Base-by-base conservation (phyloP, 2,888 invertebrate species). In the Marasmarcha lunaedactyla region DNA sequence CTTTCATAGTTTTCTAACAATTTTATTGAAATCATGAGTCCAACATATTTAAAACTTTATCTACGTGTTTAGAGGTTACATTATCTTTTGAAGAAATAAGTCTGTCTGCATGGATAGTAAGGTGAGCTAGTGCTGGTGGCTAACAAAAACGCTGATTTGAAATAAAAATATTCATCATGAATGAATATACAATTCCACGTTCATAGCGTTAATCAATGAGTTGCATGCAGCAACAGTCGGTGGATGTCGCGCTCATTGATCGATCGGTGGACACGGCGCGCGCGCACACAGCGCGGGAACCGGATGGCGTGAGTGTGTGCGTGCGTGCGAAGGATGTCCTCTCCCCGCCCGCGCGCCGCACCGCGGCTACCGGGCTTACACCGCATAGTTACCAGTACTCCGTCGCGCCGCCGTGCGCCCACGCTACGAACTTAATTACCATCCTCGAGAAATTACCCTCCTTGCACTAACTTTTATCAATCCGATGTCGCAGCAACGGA, bases 191-290 rank as follows among this genome's bases (percentile, higher is more conserved):
- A 79, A 81, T 78, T 79, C 72, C 71, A 74, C 77, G 79, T 76
- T 76, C 78, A 77, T 79, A 78, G 73, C 74, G 76, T 79, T 77
- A 81, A 83, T 83, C 79, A 83, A 83, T 83, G 81, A 79, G 72
- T 79, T 73, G 78, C 77, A 81, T 77, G 79, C 78, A 78, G 72
- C 74, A 71, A 70, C 63, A 71, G 72, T 63, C 63, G 54, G 70
- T n/a, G 64, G 71, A 73, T 72, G 76, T 74, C 71, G 76, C 70
- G 76, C 81, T 77, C 83, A 83, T 83, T 83, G 83, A 81, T 81
- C 78, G 83, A 81, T 79, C 76, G 78, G 57, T 59, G 63, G 52
- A 55, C 41, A 36, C 15, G 27, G 2, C 38, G 20, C 4, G 6
- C 33, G 39, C 43, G 45, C 54, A 69, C 74, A 50, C 74, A 71